Base-by-base conservation (phyloP, 2,797 vertebrate genomes). In the Crotalus adamanteus region DNA sequence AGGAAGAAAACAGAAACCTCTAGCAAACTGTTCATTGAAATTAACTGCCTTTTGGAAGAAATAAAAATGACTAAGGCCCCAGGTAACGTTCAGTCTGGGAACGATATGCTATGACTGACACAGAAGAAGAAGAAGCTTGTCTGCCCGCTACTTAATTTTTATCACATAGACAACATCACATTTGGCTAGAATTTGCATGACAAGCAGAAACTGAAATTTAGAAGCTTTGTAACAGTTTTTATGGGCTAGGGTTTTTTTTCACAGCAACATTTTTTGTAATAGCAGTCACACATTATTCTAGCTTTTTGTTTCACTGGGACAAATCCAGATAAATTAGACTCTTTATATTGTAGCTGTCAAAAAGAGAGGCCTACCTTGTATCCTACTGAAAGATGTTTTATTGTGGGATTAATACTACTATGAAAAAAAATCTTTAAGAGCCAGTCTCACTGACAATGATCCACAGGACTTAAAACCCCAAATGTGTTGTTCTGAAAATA, bases 11-110 rank as follows among this genome's bases (percentile, higher is more conserved):
- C 26, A 93, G 91, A 89, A 96, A 95, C 96, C 90, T 95, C 96
- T 65, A 78, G 94, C 93, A 96, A 96, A 97, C 95, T 93, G 47
- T 92, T 95, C 95, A 93, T 96, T 96, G 96, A 96, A 97, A 97
- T 95, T 94, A 97, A 95, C 94, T 94, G 90, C 93, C 86, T 95
- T 90, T 20, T 78, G 59, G 14, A 92, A 91, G 86, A 28, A 42
- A 53, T 53, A 90, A 91, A 63, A 69, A 7, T 51, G 56, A 87
- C 78, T 25, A 47, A 37, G n/a, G 86, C 53, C 13, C 73, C 86
- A 18, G 86, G 89, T 63, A 25, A 91, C 92, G 61, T 89, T 93
- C 93, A 31, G 56, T 65, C 89, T 95, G 65, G 73, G 55, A 93
- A 96, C 94, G 92, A 92, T 95, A 91, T 51, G 69, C 92, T 94